Evolutionary conservation across 92 coral and sea anemone genomes (phyloP), one percentile per base, ranked within the genome.

Genomic region (Micromussa lordhowensis): DNA sequence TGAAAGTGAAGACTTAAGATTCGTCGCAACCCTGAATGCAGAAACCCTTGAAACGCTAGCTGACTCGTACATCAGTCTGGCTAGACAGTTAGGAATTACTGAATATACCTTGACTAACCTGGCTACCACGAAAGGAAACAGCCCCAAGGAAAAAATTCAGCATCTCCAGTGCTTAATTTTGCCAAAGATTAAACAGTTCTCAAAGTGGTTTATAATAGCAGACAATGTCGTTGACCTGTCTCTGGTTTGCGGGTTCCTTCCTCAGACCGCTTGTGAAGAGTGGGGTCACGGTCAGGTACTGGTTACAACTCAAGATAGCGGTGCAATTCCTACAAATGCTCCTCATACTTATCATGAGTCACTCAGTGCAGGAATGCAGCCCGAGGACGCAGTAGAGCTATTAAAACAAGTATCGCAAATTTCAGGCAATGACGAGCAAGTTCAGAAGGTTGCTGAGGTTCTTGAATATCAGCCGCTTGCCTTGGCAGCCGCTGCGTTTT

Each of bases 381-480:
- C n/a, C 2, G 88, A 82, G 34, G 92, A 89, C 3, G 88, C 92
- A 34, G 35, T 75, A 31, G 68, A 75, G 9, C 75, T 90, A 55
- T 80, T 90, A 80, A 70, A 63, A 16, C 59, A 34, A 73, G 84
- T 89, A 11, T 84, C 92, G 29, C 76, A 64, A 35, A 63, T 90
- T 55, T 9, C 29, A 1, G 51, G 51, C 17, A 78, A 68, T 35
- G 35, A 40, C 34, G 59, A 89, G 14, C 31, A 31, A 22, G 68
- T 34, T 66, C 53, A 82, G 31, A 78, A 66, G 73, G 89, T 90
- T 32, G 92, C 86, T 15, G 89, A 90, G 72, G 36, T 84, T 53
- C 86, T 90, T 2, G 85, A 90, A 34, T 90, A 83, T 55, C 85
- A 90, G 57, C 92, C 92, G 6, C 81, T 90, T 44, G 86, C 92